phyloP scores from a whole-genome alignment of 1,140 invertebrate species.

The Ridgeia piscesae region DNA sequence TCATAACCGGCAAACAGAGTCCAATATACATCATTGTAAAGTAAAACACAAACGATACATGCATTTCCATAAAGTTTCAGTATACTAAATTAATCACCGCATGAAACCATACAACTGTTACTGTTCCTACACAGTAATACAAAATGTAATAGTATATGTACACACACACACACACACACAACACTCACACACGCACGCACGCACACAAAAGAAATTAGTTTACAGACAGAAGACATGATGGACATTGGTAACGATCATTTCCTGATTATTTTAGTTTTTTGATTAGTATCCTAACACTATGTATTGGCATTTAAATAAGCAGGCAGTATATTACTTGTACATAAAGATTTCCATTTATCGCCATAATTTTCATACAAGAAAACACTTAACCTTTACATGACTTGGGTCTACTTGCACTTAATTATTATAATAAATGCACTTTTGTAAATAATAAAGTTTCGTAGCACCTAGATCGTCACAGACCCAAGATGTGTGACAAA shows the following conservation, averaged over 20 bases:
- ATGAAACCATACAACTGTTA: background rate
- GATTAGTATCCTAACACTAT: background rate
- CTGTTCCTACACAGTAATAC: background rate
- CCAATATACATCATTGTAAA: background rate
- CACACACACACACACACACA: too few species aligned
- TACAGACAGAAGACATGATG: background rate
- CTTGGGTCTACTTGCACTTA: too few species aligned
- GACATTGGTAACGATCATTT: background rate
- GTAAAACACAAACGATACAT: background rate
- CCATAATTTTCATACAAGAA: background rate
- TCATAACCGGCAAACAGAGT: background rate
- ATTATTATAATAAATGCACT: too few species aligned
- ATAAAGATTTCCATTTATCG: background rate
- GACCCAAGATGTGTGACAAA: too few species aligned
- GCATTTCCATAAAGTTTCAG: background rate
- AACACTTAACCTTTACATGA: too few species aligned
- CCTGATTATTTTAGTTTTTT: background rate
- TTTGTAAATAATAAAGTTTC: too few species aligned
- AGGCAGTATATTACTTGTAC: background rate
- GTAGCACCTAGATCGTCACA: too few species aligned
- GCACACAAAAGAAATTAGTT: background rate
- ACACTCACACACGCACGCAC: too few species aligned
- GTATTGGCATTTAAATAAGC: background rate
- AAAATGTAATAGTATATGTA: background rate
- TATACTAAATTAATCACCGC: too few species aligned